Conservation (phyloP, 2,888 invertebrate species). For the Drosophila yooni region DNA sequence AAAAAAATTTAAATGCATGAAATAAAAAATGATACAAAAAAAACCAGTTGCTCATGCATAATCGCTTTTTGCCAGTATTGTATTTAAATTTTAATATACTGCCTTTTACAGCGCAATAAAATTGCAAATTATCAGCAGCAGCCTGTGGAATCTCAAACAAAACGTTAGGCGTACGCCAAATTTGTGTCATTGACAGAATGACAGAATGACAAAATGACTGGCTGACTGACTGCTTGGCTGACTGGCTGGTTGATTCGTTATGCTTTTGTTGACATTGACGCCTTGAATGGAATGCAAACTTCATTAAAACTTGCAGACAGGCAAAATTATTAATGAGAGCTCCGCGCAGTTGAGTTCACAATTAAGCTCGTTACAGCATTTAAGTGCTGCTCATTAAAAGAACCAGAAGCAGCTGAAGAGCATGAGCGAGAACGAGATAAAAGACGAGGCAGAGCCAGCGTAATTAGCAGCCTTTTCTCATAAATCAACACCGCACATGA, state of each 20-base stretch:
- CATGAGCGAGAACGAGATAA: not conserved
- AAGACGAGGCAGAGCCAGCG: conserved; percentile 24
- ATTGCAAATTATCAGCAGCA: conserved; percentile 34
- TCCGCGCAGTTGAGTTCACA: conserved; percentile 60
- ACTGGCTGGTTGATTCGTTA: conserved; percentile 19
- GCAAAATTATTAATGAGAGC: conserved; percentile 67
- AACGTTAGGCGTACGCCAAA: conserved; percentile 46
- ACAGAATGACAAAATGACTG: not conserved
- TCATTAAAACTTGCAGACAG: conserved; percentile 68
- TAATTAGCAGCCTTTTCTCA: conserved; percentile 69
- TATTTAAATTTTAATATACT: conserved; percentile 45
- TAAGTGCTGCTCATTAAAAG: conserved; percentile 72
- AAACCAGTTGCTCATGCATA: conserved; percentile 35
- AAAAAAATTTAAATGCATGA: conserved; percentile 41
- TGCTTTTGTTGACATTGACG: conserved; percentile 54
- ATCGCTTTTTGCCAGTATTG: conserved; percentile 11
- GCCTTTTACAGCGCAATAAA: conserved; percentile 31
- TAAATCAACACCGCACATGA: conserved; percentile 60
- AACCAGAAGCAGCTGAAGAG: not conserved
- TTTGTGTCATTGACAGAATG: conserved; percentile 3
- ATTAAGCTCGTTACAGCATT: conserved; percentile 71
- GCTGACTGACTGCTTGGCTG: conserved; percentile 1
- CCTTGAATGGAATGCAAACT: conserved; percentile 65
- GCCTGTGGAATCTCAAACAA: conserved; percentile 11
- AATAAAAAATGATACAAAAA: not conserved